Evolutionary conservation across 2,113 vertebrate species (phyloP).

Genomic region (Platysteira castanea): DNA sequence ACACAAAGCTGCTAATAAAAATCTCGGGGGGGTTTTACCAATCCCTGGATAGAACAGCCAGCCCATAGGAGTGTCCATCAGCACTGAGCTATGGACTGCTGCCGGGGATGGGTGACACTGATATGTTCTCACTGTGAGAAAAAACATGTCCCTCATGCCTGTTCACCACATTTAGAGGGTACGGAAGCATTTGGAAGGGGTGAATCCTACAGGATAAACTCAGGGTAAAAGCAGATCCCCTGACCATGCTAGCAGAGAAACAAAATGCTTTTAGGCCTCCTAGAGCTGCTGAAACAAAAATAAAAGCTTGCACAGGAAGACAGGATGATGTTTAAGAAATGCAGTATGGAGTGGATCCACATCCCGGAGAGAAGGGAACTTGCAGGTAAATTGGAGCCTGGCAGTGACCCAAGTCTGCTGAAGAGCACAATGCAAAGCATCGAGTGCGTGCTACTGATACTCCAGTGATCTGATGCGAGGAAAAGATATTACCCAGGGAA

Average conservation of each 20-base stretch:
- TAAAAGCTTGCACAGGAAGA: not conserved
- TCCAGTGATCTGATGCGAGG: conserved; percentile 15
- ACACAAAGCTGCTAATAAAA: not conserved
- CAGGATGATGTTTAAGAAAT: not conserved
- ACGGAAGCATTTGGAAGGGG: not conserved
- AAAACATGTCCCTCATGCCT: not conserved
- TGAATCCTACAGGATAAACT: not conserved
- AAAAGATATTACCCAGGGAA: not conserved
- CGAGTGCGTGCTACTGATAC: not conserved
- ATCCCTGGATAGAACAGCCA: not conserved
- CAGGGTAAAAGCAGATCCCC: not conserved
- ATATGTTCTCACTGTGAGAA: not conserved
- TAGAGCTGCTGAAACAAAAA: not conserved
- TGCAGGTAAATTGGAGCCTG: conserved; percentile 28
- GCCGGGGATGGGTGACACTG: not conserved
- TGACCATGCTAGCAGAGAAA: not conserved
- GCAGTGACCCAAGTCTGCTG: not conserved
- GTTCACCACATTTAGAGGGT: not conserved
- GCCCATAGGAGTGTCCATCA: not conserved
- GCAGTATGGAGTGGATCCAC: not conserved
- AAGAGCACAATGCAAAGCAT: conserved; percentile 18
- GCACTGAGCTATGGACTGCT: not conserved
- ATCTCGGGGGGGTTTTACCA: not conserved
- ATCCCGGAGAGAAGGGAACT: not conserved
- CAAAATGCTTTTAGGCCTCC: not conserved